Percentiles rank a stretch among this genome's conserved stretches.
These are phyloP conservation scores for Borostomias antarcticus DNA, from an alignment of 2,797 vertebrate genomes.

Conservation along the genomic window DNA sequence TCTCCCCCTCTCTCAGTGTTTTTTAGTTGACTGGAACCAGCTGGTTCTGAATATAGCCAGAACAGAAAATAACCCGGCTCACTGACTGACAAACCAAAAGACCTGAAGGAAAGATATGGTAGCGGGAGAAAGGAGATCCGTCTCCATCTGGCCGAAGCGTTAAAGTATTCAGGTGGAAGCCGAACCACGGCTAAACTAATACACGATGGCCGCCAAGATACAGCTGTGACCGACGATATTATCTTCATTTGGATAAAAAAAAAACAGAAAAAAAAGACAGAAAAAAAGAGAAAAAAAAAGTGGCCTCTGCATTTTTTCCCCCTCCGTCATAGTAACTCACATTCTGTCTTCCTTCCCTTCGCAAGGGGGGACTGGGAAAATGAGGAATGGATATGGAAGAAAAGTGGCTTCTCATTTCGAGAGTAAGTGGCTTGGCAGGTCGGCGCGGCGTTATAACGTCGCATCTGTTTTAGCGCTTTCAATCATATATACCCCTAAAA, in stretches of 20 bases:
- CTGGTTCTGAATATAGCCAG: constrained; percentile 69
- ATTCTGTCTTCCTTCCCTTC: constrained; percentile 48
- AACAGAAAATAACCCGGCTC: constrained; percentile 41
- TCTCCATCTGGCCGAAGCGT: constrained; percentile 71
- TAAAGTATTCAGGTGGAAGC: constrained; percentile 60
- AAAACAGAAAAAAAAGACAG: no score
- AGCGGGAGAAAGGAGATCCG: constrained; percentile 74
- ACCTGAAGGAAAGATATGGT: constrained; percentile 71
- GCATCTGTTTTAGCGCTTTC: constrained; percentile 74
- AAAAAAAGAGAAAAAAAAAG: no score
- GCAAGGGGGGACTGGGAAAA: constrained; percentile 64
- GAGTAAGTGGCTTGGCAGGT: constrained; percentile 80
- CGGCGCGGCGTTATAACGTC: constrained; percentile 45
- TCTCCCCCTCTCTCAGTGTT: constrained; percentile 22
- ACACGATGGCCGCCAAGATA: constrained; percentile 61
- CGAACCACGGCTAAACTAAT: constrained; percentile 62
- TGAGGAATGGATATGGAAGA: constrained; percentile 70
- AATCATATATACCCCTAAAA: constrained; percentile 60
- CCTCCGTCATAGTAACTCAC: constrained; percentile 50
- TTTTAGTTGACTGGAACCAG: constrained; percentile 70
- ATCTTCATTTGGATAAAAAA: constrained; percentile 39
- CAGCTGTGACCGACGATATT: constrained; percentile 66
- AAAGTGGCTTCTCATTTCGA: constrained; percentile 84
- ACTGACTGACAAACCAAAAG: constrained; percentile 68
- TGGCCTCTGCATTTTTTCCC: constrained; percentile 56